Evolutionary conservation across 2,888 invertebrate genomes (phyloP).

Genomic region (Pachymerium ferrugineum): DNA sequence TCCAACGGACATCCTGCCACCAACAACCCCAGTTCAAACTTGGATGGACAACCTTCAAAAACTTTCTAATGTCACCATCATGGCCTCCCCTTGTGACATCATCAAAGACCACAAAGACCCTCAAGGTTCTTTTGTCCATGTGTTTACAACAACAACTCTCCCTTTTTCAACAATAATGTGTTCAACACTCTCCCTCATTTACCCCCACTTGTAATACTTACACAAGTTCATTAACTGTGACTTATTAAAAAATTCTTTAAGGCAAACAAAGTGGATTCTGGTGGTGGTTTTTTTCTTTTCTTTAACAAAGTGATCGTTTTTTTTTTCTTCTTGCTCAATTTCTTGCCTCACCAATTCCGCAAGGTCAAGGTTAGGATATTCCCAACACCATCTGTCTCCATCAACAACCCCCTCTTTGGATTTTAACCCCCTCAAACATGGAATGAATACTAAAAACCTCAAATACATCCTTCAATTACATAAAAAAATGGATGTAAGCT

Average conservation of each 20-base stretch:
- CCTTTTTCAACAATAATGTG: not conserved
- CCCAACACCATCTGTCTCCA: constrained; percentile 23
- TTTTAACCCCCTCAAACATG: constrained; percentile 10
- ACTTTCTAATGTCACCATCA: constrained; percentile 24
- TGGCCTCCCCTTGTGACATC: constrained; percentile 25
- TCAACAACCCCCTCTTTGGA: not conserved
- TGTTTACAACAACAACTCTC: constrained; percentile 25
- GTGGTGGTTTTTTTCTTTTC: not conserved
- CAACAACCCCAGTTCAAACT: constrained; percentile 18
- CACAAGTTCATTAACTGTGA: not conserved
- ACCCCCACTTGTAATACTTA: not conserved
- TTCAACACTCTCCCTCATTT: not conserved
- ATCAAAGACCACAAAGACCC: constrained; percentile 20
- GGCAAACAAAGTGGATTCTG: no score
- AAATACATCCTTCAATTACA: not conserved
- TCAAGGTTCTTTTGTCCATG: not conserved
- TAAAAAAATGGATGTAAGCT: no score
- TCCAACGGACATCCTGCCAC: constrained; percentile 25
- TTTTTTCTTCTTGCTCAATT: not conserved
- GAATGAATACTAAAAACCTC: constrained; percentile 18
- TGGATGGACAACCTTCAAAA: constrained; percentile 25
- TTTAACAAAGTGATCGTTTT: no score
- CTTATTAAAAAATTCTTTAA: no score
- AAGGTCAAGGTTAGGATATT: constrained; percentile 27
- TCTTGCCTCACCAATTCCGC: constrained; percentile 8